Base-by-base conservation (phyloP, 2,797 vertebrate genomes). In the Rhinella marina region DNA sequence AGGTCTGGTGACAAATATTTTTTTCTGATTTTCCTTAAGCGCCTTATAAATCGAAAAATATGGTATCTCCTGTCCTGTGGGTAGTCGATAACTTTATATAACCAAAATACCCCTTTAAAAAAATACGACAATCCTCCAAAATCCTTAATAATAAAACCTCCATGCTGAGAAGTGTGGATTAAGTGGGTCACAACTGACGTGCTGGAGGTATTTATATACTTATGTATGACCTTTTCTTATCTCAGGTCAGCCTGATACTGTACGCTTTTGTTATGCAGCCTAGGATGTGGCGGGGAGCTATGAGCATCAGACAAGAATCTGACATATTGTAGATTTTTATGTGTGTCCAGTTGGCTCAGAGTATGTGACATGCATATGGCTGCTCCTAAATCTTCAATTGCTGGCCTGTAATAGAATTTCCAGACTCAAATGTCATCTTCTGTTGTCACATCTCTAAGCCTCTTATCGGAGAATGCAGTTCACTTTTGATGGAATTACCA, bases 401-500 rank as follows among this genome's bases (percentile, higher is more conserved):
- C 73, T 61, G 81, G 75, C 64, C 81, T 86, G 73, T 89, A 87
- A 89, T 89, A 89, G 88, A 86, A 86, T 89, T 87, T 80, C 72
- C 75, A 62, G 81, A 89, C 81, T 86, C 75, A 86, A 86, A 89
- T 89, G 88, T 80, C 85, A 89, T 89, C 85, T 89, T 84, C 88
- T 87, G 85, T 89, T 89, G 88, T 89, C 88, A 87, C 81, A 78
- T 89, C 85, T 84, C 85, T 89, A 89, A 89, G 88, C 88, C 85
- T 86, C 88, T 89, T 89, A 89, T 89, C 88, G 64, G 81, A 86
- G 84, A 86, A 89, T 87, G 75, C 88, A 89, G 88, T 87, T 84
- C 75, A 84, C 88, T 86, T 89, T 89, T 89, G 85, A 89, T 89
- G 81, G 88, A 87, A 89, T 89, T 89, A 89, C 88, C 85, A 86